Percentiles rank a stretch among this genome's conserved stretches.
phyloP scores from a whole-genome alignment of 2,113 vertebrate species.

The Gadus macrocephalus region DNA sequence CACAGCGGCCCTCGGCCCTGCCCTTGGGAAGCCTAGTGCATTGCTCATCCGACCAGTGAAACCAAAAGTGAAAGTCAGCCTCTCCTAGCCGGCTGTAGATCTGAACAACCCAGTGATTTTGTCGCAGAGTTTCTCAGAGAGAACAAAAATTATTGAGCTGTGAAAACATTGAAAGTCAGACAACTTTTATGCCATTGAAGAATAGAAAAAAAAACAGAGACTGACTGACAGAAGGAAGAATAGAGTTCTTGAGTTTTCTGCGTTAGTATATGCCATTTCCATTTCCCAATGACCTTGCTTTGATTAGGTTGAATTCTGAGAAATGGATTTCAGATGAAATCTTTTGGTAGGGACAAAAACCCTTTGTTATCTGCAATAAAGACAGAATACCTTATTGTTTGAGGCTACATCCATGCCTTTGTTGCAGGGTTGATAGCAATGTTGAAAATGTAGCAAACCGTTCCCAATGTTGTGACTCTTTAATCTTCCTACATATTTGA shows the following conservation, averaged over 20 bases:
- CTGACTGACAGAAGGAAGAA: background rate
- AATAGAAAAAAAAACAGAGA: background rate
- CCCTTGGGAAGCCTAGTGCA: background rate
- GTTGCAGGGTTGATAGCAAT: too few relatives aligned
- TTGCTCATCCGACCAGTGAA: too few relatives aligned
- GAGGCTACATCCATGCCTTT: too few relatives aligned
- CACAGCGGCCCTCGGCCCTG: background rate
- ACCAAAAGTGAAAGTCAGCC: too few relatives aligned
- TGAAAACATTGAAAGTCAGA: background rate
- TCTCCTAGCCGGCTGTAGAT: too few relatives aligned
- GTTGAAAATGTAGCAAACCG: too few relatives aligned
- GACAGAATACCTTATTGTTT: too few relatives aligned
- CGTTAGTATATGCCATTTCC: constrained; percentile 20
- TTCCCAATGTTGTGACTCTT: too few relatives aligned
- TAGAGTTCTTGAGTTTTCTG: background rate
- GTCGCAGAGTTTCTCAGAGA: too few relatives aligned
- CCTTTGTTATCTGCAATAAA: background rate
- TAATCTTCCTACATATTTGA: too few relatives aligned
- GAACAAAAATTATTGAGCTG: background rate
- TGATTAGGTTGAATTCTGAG: constrained; percentile 9
- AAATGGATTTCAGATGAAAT: constrained; percentile 5
- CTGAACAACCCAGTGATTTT: too few relatives aligned
- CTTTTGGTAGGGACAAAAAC: too few relatives aligned
- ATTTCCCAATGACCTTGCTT: constrained; percentile 28
- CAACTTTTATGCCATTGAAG: background rate